phyloP scores from a whole-genome alignment of 2,888 invertebrate genomes.

The Drosophila meridionalis region DNA sequence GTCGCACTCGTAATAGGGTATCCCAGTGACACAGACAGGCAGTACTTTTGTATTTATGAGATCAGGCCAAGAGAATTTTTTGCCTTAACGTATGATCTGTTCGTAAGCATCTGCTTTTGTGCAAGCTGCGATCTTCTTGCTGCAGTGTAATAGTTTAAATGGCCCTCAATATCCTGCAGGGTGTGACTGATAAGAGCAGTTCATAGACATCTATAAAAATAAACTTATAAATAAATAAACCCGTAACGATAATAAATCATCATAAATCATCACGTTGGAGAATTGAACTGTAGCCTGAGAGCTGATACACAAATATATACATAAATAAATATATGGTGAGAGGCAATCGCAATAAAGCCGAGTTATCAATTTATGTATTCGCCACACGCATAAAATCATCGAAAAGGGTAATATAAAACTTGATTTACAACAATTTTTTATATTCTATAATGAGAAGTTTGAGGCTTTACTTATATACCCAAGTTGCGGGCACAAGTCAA shows the following conservation, averaged over 20 bases:
- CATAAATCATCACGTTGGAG: slow-evolving; percentile 13
- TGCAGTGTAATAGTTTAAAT: not conserved
- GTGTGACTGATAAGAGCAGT: slow-evolving; percentile 33
- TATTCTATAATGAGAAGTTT: not conserved
- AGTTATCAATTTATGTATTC: slow-evolving; percentile 23
- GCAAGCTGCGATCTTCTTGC: too few relatives aligned
- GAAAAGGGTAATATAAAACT: not conserved
- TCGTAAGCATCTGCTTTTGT: too few relatives aligned
- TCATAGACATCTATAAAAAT: slow-evolving; percentile 14
- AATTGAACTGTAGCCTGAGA: slow-evolving; percentile 27
- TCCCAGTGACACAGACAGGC: too few relatives aligned
- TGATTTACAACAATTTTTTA: not conserved
- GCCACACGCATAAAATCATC: slow-evolving; percentile 28
- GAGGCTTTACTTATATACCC: too few relatives aligned
- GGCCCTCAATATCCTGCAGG: not conserved
- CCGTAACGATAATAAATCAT: slow-evolving; percentile 11
- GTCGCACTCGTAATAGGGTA: too few relatives aligned
- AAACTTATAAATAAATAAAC: slow-evolving; percentile 21
- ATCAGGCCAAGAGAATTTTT: too few relatives aligned
- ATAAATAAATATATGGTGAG: not conserved
- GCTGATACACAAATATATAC: not conserved
- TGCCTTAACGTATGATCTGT: too few relatives aligned
- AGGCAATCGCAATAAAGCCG: slow-evolving; percentile 12
- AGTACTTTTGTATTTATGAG: too few relatives aligned
- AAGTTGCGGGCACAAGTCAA: not conserved